Conservation (phyloP, 2,888 invertebrate genomes). For the Callinectes sapidus region DNA sequence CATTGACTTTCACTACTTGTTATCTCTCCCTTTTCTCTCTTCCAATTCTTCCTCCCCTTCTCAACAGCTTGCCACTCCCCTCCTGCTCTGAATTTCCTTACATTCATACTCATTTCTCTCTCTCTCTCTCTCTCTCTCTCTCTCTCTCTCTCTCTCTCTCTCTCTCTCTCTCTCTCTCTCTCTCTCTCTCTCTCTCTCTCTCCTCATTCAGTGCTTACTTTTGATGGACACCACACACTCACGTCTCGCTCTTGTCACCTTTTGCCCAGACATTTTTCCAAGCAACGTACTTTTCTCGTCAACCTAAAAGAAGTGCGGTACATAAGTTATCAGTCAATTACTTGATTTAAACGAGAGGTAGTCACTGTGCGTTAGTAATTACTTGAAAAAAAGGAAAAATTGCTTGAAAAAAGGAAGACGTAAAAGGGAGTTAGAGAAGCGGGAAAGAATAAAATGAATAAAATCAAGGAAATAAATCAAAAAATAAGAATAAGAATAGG, state of each 20-base stretch:
- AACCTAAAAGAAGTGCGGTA: background rate
- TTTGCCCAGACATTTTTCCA: background rate
- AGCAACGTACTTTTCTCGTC: background rate
- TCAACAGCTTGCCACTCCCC: too few species aligned
- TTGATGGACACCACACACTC: background rate
- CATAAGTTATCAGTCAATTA: background rate
- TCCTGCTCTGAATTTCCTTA: background rate
- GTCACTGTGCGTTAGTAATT: background rate
- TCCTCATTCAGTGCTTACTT: background rate
- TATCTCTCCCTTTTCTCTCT: too few species aligned
- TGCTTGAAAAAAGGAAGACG: background rate
- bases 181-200: background rate
- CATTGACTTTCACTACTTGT: too few species aligned
- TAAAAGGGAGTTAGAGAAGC: too few species aligned
- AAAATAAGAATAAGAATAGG: too few species aligned
- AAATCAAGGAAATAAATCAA: background rate
- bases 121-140: background rate
- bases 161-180: background rate
- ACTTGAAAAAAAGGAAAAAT: background rate
- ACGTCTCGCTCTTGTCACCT: background rate
- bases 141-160: too few species aligned
- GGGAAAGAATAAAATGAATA: too few species aligned
- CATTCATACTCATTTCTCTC: background rate
- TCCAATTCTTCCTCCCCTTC: too few species aligned
- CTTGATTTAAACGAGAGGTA: background rate